phyloP scores from a whole-genome alignment of 1,140 invertebrate genomes.

The Neoseiulus cucumeris region DNA sequence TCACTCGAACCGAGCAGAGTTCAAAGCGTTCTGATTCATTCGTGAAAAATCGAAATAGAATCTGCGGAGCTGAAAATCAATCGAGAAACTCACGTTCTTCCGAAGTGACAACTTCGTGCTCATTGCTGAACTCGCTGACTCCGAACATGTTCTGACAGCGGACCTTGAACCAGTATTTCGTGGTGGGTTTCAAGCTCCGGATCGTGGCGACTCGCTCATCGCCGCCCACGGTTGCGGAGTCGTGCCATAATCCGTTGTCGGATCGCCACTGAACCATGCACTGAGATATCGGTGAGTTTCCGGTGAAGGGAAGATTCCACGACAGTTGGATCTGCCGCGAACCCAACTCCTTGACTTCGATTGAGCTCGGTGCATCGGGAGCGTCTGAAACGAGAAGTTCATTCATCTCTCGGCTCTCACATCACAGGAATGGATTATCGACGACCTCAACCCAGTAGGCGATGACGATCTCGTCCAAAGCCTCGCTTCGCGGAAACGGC shows the following conservation, averaged over 20 bases:
- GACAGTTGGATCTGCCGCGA: slow-evolving; percentile 23
- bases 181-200: background rate
- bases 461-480: too few relatives aligned
- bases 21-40: too few relatives aligned
- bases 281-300: slow-evolving; percentile 47
- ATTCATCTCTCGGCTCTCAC: background rate
- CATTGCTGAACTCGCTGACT: slow-evolving; percentile 7
- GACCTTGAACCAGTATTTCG: slow-evolving; percentile 6
- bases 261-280: slow-evolving; percentile 40
- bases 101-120: slow-evolving; percentile 6
- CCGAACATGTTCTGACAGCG: slow-evolving; percentile 7
- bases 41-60: too few relatives aligned
- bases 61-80: too few relatives aligned
- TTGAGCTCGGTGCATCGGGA: slow-evolving; percentile 26
- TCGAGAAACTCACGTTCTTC: background rate
- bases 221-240: background rate
- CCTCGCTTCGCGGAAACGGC: too few relatives aligned
- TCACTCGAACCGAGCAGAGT: too few relatives aligned
- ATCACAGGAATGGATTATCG: too few relatives aligned
- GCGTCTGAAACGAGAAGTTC: slow-evolving; percentile 25
- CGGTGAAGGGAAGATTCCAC: slow-evolving; percentile 39
- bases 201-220: slow-evolving; percentile 1
- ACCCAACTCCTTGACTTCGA: slow-evolving; percentile 22
- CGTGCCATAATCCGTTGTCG: slow-evolving; percentile 10
- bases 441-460: too few relatives aligned